These are phyloP conservation scores for Anticlea derivata DNA, from an alignment of 2,888 invertebrate genomes.

Conservation along the genomic window DNA sequence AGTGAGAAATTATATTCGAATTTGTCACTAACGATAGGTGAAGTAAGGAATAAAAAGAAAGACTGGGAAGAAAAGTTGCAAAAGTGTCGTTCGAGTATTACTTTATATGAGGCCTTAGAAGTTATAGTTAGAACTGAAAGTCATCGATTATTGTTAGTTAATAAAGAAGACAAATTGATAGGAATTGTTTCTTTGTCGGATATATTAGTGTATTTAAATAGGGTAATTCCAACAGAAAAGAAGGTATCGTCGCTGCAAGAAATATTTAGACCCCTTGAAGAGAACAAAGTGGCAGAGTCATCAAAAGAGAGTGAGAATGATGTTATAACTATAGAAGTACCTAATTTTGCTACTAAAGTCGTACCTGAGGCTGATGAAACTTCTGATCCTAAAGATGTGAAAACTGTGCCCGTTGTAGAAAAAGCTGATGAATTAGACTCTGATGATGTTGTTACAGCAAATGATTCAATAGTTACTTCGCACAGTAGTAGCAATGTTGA, in stretches of 20 bases:
- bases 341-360: slow-evolving; percentile 53
- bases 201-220: slow-evolving; percentile 80
- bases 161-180: slow-evolving; percentile 76
- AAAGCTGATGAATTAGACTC: slow-evolving; percentile 42
- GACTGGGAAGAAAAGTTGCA: slow-evolving; percentile 97
- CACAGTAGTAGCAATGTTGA: slow-evolving; percentile 41
- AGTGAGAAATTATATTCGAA: slow-evolving; percentile 97
- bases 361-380: slow-evolving; percentile 56
- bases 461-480: slow-evolving; percentile 41
- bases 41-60: slow-evolving; percentile 94
- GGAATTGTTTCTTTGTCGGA: slow-evolving; percentile 79
- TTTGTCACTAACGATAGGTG: slow-evolving; percentile 92
- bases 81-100: slow-evolving; percentile 93
- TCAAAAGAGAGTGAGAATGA: slow-evolving; percentile 74
- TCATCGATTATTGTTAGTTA: slow-evolving; percentile 81
- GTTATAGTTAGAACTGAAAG: slow-evolving; percentile 95
- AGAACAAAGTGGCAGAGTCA: slow-evolving; percentile 74
- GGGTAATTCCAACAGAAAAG: slow-evolving; percentile 77
- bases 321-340: slow-evolving; percentile 72
- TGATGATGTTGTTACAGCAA: slow-evolving; percentile 43
- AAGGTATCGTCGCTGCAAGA: slow-evolving; percentile 78
- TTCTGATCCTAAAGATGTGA: slow-evolving; percentile 41
- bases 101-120: slow-evolving; percentile 93
- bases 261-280: slow-evolving; percentile 77
- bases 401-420: slow-evolving; percentile 31